phyloP scores from a whole-genome alignment of 2,797 vertebrate genomes.

The Lacerta bilineata region DNA sequence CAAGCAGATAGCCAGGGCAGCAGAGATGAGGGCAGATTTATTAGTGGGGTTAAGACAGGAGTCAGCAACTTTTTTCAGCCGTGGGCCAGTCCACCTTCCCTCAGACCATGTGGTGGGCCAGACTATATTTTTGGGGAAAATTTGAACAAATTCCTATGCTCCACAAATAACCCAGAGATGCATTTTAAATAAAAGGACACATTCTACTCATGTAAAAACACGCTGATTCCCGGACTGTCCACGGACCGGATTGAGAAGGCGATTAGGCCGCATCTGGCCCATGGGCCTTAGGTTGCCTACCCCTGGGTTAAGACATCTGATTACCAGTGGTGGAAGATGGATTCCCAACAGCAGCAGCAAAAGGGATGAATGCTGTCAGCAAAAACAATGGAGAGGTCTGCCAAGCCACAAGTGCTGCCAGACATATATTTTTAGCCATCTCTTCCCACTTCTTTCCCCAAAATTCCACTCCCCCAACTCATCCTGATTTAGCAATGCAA shows the following conservation, averaged over 20 bases:
- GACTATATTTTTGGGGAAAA: too few relatives aligned
- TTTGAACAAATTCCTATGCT: too few relatives aligned
- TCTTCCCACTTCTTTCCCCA: constrained; percentile 15
- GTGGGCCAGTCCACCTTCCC: too few relatives aligned
- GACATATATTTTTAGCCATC: constrained; percentile 33
- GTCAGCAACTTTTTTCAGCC: too few relatives aligned
- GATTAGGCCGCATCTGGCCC: too few relatives aligned
- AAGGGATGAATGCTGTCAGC: constrained; percentile 47
- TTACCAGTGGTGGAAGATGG: constrained; percentile 26
- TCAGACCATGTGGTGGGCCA: too few relatives aligned
- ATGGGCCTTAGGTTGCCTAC: too few relatives aligned
- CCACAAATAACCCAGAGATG: too few relatives aligned
- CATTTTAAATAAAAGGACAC: too few relatives aligned
- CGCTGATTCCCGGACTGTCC: too few relatives aligned
- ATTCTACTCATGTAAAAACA: too few relatives aligned
- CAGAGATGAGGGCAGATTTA: constrained; percentile 56
- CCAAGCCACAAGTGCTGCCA: constrained; percentile 61
- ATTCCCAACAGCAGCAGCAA: constrained; percentile 40
- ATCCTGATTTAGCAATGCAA: constrained; percentile 24
- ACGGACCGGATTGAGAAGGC: too few relatives aligned
- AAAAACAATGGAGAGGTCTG: constrained; percentile 62
- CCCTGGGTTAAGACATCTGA: constrained; percentile 40
- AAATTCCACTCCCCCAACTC: neutral
- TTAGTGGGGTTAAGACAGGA: constrained; percentile 39
- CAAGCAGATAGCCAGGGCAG: constrained; percentile 53